phyloP scores from a whole-genome alignment of 1,140 invertebrate species.

The Anthonomus grandis region DNA sequence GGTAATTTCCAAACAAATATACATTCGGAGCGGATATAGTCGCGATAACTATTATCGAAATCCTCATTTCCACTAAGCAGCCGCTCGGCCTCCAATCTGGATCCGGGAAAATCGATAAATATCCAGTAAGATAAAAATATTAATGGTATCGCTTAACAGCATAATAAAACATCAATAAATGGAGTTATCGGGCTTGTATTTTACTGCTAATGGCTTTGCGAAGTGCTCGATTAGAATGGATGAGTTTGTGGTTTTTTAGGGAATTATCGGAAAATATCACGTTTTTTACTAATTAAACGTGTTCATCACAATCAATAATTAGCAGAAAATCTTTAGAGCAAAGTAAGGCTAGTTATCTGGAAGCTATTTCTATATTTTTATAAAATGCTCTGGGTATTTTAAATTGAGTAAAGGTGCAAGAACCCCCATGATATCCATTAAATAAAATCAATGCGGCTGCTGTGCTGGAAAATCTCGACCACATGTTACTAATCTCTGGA shows the following conservation, averaged over 20 bases:
- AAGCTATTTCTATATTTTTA: too few species aligned
- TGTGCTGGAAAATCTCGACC: too few species aligned
- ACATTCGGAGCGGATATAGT: too few species aligned
- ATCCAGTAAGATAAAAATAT: constrained; percentile 2
- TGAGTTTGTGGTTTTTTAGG: background rate
- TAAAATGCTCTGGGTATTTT: too few species aligned
- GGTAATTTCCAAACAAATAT: too few species aligned
- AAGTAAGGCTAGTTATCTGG: too few species aligned
- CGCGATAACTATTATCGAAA: too few species aligned
- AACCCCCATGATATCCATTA: too few species aligned
- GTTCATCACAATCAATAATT: background rate
- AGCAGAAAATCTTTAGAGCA: background rate
- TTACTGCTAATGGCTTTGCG: constrained; percentile 7
- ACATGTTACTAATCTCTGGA: too few species aligned
- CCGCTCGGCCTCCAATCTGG: background rate
- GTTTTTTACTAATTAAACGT: background rate
- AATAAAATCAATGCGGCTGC: too few species aligned
- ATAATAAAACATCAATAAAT: constrained; percentile 1
- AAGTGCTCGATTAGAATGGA: background rate
- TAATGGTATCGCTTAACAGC: constrained; percentile 5
- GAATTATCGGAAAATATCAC: background rate
- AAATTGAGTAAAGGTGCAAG: too few species aligned
- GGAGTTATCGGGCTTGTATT: constrained; percentile 4
- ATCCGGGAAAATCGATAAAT: background rate
- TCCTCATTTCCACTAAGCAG: background rate